Evolutionary conservation across 2,888 invertebrate genomes (phyloP), one percentile per base, ranked within the genome.

Genomic region (Drosophila nr. perissopoda): DNA sequence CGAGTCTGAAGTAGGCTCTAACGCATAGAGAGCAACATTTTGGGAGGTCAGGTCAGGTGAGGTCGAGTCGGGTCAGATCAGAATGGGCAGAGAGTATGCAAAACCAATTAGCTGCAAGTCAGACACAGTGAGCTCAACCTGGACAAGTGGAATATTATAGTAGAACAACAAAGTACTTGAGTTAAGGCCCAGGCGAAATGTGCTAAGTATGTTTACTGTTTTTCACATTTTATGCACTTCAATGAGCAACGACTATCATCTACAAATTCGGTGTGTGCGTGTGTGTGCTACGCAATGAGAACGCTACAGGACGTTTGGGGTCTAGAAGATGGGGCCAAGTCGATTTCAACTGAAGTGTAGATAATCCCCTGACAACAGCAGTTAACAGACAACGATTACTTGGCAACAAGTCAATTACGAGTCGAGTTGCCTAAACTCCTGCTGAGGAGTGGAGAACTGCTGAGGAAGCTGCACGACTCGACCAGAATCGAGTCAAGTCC

Each of bases 291-390:
- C 62, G 54, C 66, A 72, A 68, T 74, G 62, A 42, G 25, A 18
- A 53, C 11, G 25, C 48, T 58, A 57, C 48, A 40, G 53, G 38
- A 46, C 21, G 51, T 42, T 58, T 53, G 53, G 53, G 4, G 21
- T 21, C 7, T 18, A 40, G 38, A 64, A 61, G 59, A 64, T 60
- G 54, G 48, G 40, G 56, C 64, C 69, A 74, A 74, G 88, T 79
- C 74, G 83, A 88, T 88, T 86, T 85, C 74, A 85, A 89, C 78
- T 79, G 81, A 90, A 90, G 84, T 90, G 84, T 87, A 80, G 90
- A 89, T 88, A 88, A 88, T 90, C 87, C 88, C 91, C 89, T 86
- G 84, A 90, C 89, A 90, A 90, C 90, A 87, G 88, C 89, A 88
- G 90, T 88, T 88, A 88, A 87, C 87, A 80, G 91, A 88, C 88